phyloP scores from a whole-genome alignment of 1,140 invertebrate genomes.

The Zaprionus gabonicus region DNA sequence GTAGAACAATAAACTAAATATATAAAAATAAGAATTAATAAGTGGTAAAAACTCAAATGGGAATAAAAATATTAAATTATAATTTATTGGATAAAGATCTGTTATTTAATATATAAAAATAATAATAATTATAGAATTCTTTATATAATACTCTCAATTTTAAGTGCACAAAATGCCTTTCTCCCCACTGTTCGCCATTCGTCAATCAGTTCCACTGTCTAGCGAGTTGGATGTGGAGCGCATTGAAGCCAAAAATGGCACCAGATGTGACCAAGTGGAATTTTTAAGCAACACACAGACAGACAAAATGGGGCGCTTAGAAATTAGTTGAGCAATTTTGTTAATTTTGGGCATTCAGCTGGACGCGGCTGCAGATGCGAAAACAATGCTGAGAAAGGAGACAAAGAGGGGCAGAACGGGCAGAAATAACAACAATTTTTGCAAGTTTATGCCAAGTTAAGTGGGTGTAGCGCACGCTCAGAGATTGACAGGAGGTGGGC shows the following conservation, averaged over 20 bases:
- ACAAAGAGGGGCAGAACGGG: neutral
- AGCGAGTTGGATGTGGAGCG: conserved; percentile 1
- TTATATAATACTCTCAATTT: neutral
- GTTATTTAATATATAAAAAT: too few species aligned
- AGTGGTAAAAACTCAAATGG: too few species aligned
- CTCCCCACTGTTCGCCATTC: conserved; percentile 19
- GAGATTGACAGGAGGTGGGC: conserved; percentile 34
- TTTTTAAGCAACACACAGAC: conserved; percentile 51
- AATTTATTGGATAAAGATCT: too few species aligned
- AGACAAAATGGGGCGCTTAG: conserved; percentile 14
- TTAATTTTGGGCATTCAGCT: conserved; percentile 64
- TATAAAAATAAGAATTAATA: too few species aligned
- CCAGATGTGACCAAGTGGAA: conserved; percentile 70
- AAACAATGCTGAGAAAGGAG: conserved; percentile 63
- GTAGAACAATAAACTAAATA: too few species aligned
- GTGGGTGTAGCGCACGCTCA: conserved; percentile 63
- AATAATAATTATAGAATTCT: too few species aligned
- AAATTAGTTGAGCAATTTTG: conserved; percentile 62
- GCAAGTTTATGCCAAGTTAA: conserved; percentile 78
- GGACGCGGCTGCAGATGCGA: conserved; percentile 49
- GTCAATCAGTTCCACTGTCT: conserved; percentile 26
- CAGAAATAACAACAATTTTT: conserved; percentile 69
- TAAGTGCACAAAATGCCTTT: neutral
- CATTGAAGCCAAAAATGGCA: conserved; percentile 50
- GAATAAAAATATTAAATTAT: too few species aligned